Conservation (phyloP, 35 echinoderm and acorn worm species). For the Holothuria glaberrima region DNA sequence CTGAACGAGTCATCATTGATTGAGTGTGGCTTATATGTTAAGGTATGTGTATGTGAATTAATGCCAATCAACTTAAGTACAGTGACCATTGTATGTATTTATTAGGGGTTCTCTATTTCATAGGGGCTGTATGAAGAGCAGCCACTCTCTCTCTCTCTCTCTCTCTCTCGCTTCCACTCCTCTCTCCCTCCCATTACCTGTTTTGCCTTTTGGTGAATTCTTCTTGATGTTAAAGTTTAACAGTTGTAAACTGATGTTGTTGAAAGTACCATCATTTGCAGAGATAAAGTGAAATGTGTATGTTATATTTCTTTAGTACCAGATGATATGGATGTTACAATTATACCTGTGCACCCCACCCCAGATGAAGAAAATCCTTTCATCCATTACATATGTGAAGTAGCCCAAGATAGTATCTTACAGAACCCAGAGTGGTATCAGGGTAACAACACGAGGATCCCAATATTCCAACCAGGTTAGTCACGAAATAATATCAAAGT, state of each 20-base stretch:
- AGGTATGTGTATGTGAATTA: no score
- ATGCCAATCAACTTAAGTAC: no score
- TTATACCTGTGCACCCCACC: conserved; percentile 36
- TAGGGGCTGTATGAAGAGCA: no score
- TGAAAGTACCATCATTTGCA: neutral
- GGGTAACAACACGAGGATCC: conserved; percentile 28
- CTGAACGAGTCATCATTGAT: no score
- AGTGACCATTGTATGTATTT: no score
- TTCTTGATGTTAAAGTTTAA: neutral
- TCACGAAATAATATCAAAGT: neutral
- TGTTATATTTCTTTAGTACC: conserved; percentile 4
- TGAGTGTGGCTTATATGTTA: no score
- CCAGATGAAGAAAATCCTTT: conserved; percentile 47
- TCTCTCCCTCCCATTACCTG: no score
- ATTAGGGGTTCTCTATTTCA: no score
- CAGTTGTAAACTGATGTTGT: neutral
- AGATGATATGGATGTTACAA: conserved; percentile 47
- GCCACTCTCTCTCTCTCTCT: neutral
- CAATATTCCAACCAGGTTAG: conserved; percentile 10
- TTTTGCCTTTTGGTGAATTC: no score
- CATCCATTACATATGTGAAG: conserved; percentile 64
- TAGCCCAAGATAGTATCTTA: conserved; percentile 56
- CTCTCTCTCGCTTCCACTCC: neutral
- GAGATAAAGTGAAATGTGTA: neutral
- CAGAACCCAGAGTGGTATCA: conserved; percentile 73